Percentiles rank a stretch among this genome's conserved stretches.
Evolutionary conservation across 2,113 vertebrate species (phyloP).

Genomic region (Acrocephalus arundinaceus): DNA sequence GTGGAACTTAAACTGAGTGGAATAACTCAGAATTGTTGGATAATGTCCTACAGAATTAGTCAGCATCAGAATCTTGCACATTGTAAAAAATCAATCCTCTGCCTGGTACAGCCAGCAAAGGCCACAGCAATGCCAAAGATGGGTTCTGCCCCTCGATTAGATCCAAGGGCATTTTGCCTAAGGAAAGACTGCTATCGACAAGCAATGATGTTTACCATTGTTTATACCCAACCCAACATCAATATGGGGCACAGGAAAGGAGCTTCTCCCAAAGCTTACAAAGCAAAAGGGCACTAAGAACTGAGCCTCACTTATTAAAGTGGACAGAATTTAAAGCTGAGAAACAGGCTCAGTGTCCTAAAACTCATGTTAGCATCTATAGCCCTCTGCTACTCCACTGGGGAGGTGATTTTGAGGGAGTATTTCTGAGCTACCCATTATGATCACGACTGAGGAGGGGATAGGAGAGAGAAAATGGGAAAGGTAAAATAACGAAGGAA

Average conservation of each 20-base stretch:
- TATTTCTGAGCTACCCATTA: not conserved
- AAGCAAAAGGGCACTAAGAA: not conserved
- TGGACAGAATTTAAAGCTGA: not conserved
- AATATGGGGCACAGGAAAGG: not conserved
- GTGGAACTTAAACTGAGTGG: not conserved
- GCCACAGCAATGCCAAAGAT: not conserved
- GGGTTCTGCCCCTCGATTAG: accelerated
- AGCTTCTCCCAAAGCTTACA: not conserved
- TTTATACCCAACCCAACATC: not conserved
- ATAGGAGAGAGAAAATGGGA: not conserved
- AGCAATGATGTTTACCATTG: not conserved
- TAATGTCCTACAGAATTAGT: not conserved
- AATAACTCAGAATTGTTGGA: not conserved
- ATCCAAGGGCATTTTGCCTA: not conserved
- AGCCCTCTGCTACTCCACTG: not conserved
- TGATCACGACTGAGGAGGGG: not conserved
- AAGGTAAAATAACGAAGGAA: slow-evolving; percentile 10
- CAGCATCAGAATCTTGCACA: not conserved
- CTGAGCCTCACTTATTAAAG: not conserved
- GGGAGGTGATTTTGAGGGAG: not conserved
- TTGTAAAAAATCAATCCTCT: not conserved
- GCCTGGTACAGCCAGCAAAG: not conserved
- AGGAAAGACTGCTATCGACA: not conserved
- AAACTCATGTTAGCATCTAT: not conserved
- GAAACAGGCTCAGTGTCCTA: not conserved